These are phyloP conservation scores for Tuberolachnus salignus DNA, from an alignment of 2,888 invertebrate genomes.

Conservation along the genomic window DNA sequence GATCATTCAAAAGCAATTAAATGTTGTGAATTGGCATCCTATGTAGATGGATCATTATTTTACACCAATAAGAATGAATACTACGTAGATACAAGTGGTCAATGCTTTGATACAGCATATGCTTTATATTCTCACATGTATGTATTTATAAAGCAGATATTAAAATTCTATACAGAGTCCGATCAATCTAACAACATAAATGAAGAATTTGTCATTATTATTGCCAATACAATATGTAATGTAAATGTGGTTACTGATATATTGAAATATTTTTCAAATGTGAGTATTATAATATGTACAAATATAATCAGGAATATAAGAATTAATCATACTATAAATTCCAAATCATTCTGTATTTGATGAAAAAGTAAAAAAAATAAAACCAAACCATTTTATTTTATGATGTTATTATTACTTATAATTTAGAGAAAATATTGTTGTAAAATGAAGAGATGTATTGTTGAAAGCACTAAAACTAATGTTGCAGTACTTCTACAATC, in stretches of 20 bases:
- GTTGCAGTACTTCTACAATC: constrained; percentile 41
- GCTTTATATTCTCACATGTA: constrained; percentile 47
- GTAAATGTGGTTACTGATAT: constrained; percentile 33
- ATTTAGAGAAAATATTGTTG: constrained; percentile 48
- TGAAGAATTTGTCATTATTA: constrained; percentile 43
- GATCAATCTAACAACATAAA: not conserved
- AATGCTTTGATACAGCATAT: constrained; percentile 39
- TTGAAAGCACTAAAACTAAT: constrained; percentile 33
- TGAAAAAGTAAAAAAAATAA: too few relatives aligned
- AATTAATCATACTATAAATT: too few relatives aligned
- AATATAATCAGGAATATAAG: not conserved
- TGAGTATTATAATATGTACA: constrained; percentile 3
- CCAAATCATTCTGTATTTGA: too few relatives aligned
- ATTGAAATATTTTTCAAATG: constrained; percentile 49
- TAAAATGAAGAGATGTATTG: constrained; percentile 35
- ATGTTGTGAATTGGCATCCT: constrained; percentile 44
- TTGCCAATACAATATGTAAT: constrained; percentile 24
- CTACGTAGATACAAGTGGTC: not conserved
- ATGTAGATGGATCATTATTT: constrained; percentile 45
- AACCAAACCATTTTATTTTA: not conserved
- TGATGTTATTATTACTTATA: not conserved
- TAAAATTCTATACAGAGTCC: constrained; percentile 23
- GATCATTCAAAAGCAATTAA: constrained; percentile 40
- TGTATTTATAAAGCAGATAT: constrained; percentile 30
- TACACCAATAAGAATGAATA: constrained; percentile 13